Evolutionary conservation across 2,888 invertebrate genomes (phyloP).

Genomic region (Caenorhabditis becei): DNA sequence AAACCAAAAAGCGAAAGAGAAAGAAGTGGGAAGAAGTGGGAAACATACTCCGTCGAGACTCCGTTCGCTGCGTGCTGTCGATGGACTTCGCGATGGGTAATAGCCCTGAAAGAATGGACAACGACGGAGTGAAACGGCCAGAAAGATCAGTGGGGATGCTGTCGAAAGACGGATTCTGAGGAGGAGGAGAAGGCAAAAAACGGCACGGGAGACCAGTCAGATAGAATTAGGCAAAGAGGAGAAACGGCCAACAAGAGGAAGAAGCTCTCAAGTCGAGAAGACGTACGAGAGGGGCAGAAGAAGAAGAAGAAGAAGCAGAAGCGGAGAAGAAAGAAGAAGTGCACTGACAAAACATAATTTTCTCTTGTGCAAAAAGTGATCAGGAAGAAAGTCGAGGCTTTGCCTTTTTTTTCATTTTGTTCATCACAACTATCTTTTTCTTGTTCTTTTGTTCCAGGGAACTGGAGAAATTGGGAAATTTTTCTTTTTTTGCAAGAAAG

Average conservation of each 20-base stretch:
- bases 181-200: conserved; percentile 8
- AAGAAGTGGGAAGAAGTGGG: conserved; percentile 34
- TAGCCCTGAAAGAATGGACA: conserved; percentile 71
- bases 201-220: conserved; percentile 18
- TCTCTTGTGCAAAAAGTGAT: conserved; percentile 11
- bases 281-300: conserved; percentile 11
- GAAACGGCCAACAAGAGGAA: conserved; percentile 7
- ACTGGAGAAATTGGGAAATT: too few species aligned
- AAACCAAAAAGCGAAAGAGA: conserved; percentile 21
- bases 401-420: too few species aligned
- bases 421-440: too few species aligned
- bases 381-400: too few species aligned
- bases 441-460: neutral
- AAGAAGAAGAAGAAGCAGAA: conserved; percentile 20
- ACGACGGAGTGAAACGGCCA: conserved; percentile 37
- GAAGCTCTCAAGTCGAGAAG: conserved; percentile 25
- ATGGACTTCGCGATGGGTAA: conserved; percentile 72
- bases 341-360: conserved; percentile 25
- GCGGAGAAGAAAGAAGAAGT: conserved; percentile 19
- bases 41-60: conserved; percentile 70
- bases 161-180: neutral
- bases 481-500: too few species aligned
- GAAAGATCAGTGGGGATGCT: conserved; percentile 1
- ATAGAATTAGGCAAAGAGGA: conserved; percentile 40
- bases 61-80: conserved; percentile 70